phyloP scores from a whole-genome alignment of 2,888 invertebrate genomes.

The Omphaloscelis lunosa region DNA sequence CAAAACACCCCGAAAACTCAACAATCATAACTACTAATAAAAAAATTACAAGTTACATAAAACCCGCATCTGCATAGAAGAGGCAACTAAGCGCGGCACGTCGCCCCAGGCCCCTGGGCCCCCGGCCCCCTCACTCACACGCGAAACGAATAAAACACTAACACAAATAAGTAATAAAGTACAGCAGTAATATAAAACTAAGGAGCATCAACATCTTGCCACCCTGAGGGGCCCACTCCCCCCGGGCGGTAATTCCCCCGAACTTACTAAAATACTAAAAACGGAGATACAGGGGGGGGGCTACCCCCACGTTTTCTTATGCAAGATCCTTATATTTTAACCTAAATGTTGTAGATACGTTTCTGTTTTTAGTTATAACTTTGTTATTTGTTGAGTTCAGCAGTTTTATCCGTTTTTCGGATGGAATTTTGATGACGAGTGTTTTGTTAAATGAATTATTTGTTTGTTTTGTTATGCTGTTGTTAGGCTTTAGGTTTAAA shows the following conservation, averaged over 20 bases:
- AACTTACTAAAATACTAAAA: slow-evolving; percentile 91
- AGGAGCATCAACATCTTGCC: slow-evolving; percentile 91
- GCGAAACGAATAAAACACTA: slow-evolving; percentile 76
- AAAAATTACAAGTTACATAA: slow-evolving; percentile 73
- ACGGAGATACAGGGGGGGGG: slow-evolving; percentile 89
- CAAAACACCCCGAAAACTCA: slow-evolving; percentile 48
- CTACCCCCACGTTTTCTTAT: slow-evolving; percentile 87
- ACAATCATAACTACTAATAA: slow-evolving; percentile 70
- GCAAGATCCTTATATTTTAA: slow-evolving; percentile 91
- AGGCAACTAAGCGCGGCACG: slow-evolving; percentile 74
- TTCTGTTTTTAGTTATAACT: slow-evolving; percentile 68
- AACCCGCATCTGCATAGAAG: slow-evolving; percentile 87
- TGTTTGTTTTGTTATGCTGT: slow-evolving; percentile 23
- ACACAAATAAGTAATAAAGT: slow-evolving; percentile 90
- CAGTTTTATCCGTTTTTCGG: slow-evolving; percentile 58
- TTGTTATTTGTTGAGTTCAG: slow-evolving; percentile 64
- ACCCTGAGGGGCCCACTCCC: slow-evolving; percentile 72
- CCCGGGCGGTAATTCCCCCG: slow-evolving; percentile 87
- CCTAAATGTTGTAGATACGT: slow-evolving; percentile 84
- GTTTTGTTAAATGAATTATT: slow-evolving; percentile 32
- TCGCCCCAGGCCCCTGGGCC: slow-evolving; percentile 66
- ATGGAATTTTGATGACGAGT: slow-evolving; percentile 43
- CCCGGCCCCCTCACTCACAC: slow-evolving; percentile 75
- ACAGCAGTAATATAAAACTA: slow-evolving; percentile 91
- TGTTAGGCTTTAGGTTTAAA: neutral